Evolutionary conservation across 2,113 vertebrate genomes (phyloP), one percentile per base, ranked within the genome.

Genomic region (Corythaeola cristata): DNA sequence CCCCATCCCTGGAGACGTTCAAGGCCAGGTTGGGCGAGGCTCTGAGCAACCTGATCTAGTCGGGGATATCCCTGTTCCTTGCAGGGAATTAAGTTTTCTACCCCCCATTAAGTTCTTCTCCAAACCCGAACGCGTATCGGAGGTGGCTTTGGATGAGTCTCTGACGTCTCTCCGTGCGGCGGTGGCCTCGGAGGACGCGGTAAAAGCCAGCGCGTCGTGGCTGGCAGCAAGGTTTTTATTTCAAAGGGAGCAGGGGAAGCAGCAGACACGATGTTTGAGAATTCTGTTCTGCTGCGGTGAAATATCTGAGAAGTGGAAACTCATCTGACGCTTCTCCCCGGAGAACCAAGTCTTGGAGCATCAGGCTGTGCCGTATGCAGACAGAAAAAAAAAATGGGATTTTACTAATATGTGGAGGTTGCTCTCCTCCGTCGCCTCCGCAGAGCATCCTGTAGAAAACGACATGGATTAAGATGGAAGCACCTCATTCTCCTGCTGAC

Each of bases 381-480:
- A 32, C 24, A 30, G 52, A 75, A 2, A 66, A 59, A 75, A 2
- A 66, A 67, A 59, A 7, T 12, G 19, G 32, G 45, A 45, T 37
- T 82, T 53, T 44, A 19, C 44, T 15, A 45, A 28, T 5, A 37
- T 6, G 0, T 9, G 0, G n/a, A 33, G 28, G 15, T 14, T 20
- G 23, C 45, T 15, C 14, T 23, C 5, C 62, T 52, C n/a, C 15
- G 20, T 26, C 39, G 5, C 39, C 73, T 33, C 88, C 35, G 37
- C 37, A 13, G 49, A 11, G 73, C 1, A 15, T 39, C 63, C 47
- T 11, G 0, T 20, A 12, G 47, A 37, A 4, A 11, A 30, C 8
- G 15, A 1, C 15, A 4, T 4, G 2, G 39, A 24, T 16, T 17
- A 10, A 39, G 28, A 8, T 2, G 18, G 16, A 18, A 35, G 39